Evolutionary conservation across 2,888 invertebrate genomes (phyloP).

Genomic region (Margaritifera margaritifera): DNA sequence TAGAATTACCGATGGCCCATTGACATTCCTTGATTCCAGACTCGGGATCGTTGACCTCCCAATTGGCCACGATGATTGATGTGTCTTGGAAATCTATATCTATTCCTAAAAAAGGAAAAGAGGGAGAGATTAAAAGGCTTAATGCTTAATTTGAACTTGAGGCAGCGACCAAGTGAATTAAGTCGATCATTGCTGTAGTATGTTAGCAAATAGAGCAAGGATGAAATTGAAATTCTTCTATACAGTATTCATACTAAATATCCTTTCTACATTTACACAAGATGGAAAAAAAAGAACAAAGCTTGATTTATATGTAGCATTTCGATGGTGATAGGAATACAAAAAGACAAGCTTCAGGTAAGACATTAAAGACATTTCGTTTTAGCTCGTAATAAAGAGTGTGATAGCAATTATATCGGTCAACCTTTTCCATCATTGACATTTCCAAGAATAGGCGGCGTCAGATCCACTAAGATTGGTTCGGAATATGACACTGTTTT

Average conservation of each 20-base stretch:
- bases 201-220: too few relatives aligned
- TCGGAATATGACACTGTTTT: conserved; percentile 37
- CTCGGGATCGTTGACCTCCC: conserved; percentile 33
- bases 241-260: too few relatives aligned
- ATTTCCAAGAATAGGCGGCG: conserved; percentile 37
- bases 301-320: too few relatives aligned
- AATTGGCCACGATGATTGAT: conserved; percentile 17
- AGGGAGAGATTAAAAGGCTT: not conserved
- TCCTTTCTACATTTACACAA: too few relatives aligned
- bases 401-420: too few relatives aligned
- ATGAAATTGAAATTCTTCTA: too few relatives aligned
- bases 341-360: too few relatives aligned
- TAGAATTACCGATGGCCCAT: conserved; percentile 35
- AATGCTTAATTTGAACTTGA: not conserved
- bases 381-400: too few relatives aligned
- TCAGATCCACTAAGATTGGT: conserved; percentile 47
- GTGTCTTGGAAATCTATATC: conserved; percentile 33
- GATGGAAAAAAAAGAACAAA: too few relatives aligned
- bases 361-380: too few relatives aligned
- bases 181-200: too few relatives aligned
- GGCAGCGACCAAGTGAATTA: not conserved
- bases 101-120: conserved; percentile 15
- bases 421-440: conserved; percentile 38
- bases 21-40: conserved; percentile 31
- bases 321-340: too few relatives aligned